These are phyloP conservation scores for Leptinotarsa juncta DNA, from an alignment of 2,888 invertebrate species.

Conservation along the genomic window DNA sequence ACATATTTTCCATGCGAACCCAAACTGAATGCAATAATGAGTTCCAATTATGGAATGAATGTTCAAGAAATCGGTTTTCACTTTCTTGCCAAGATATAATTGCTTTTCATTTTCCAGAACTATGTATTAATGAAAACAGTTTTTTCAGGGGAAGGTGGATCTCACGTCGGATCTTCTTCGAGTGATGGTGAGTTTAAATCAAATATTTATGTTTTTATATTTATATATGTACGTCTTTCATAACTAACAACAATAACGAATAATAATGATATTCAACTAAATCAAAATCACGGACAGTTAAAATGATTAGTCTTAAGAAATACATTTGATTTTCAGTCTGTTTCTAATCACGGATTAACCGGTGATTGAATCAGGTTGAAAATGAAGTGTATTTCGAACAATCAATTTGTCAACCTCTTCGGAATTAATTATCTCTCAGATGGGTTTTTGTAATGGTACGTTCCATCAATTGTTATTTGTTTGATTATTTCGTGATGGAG, in stretches of 20 bases:
- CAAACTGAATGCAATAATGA: no score
- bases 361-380: neutral
- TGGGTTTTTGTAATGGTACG: conserved; percentile 33
- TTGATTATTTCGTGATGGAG: conserved; percentile 49
- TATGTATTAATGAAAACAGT: conserved; percentile 35
- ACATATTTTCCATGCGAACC: no score
- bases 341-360: no score
- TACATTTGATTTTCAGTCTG: no score
- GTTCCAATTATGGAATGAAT: no score
- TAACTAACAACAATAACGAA: neutral
- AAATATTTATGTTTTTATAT: neutral
- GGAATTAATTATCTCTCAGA: conserved; percentile 25
- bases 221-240: neutral
- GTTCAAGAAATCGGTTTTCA: no score
- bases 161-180: conserved; percentile 64
- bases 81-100: neutral
- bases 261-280: neutral
- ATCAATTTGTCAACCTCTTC: conserved; percentile 8
- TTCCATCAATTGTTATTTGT: conserved; percentile 41
- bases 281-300: no score
- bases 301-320: no score
- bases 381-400: neutral
- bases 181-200: conserved; percentile 62
- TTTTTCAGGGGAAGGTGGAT: conserved; percentile 63
- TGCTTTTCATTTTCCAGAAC: neutral